Conservation (phyloP, 2,113 vertebrate species). For the Numida meleagris region DNA sequence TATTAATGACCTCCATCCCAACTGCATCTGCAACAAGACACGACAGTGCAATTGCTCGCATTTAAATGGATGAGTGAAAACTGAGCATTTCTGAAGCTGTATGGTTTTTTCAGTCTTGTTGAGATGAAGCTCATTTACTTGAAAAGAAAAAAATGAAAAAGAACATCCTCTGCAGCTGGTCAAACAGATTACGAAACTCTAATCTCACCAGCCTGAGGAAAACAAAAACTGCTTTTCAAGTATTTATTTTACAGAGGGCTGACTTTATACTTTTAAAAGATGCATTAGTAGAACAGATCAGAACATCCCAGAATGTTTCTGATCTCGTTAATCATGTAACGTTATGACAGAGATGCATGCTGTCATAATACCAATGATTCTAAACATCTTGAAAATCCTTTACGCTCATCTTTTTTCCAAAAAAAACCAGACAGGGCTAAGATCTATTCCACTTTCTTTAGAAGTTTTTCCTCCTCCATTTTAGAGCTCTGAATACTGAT, state of each 20-base stretch:
- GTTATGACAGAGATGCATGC: conserved; percentile 22
- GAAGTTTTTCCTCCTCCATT: not conserved
- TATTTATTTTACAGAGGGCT: conserved; percentile 51
- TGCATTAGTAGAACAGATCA: conserved; percentile 38
- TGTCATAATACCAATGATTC: conserved; percentile 33
- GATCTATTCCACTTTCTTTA: not conserved
- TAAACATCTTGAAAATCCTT: conserved; percentile 27
- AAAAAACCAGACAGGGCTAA: conserved; percentile 7
- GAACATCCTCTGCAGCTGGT: conserved; percentile 70
- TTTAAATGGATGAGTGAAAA: conserved; percentile 32
- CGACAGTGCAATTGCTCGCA: not conserved
- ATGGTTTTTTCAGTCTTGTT: conserved; percentile 26
- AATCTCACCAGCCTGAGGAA: conserved; percentile 66
- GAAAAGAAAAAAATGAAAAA: conserved; percentile 54
- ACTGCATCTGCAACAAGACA: conserved; percentile 42
- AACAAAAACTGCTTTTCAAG: conserved; percentile 62
- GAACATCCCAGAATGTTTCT: conserved; percentile 52
- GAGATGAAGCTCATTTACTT: conserved; percentile 67
- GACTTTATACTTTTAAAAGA: conserved; percentile 26
- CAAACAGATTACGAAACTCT: conserved; percentile 70
- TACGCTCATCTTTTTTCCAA: not conserved
- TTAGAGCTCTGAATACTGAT: not conserved
- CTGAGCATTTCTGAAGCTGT: conserved; percentile 35
- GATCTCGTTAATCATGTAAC: conserved; percentile 40
- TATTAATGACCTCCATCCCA: conserved; percentile 37